Evolutionary conservation across 2,113 vertebrate species (phyloP).

Genomic region (Leptosomus discolor): DNA sequence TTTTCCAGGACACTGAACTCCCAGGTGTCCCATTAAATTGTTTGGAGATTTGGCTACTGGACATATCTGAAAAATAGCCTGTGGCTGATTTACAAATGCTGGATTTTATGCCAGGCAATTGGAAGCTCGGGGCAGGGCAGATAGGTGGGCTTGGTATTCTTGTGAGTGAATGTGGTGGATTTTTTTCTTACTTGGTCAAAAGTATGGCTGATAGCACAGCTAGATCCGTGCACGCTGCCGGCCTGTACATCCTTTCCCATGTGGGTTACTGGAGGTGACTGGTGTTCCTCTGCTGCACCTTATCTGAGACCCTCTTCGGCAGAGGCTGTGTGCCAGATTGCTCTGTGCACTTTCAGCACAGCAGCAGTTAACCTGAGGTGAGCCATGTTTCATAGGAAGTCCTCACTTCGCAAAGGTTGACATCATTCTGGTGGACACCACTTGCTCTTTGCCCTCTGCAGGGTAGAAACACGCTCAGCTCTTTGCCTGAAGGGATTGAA

Average conservation of each 20-base stretch:
- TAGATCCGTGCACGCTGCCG: background rate
- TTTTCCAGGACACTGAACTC: background rate
- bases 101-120: background rate
- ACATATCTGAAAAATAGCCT: background rate
- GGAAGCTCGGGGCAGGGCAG: background rate
- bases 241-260: background rate
- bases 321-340: background rate
- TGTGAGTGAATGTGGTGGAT: background rate
- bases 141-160: too few species aligned
- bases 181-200: background rate
- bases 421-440: background rate
- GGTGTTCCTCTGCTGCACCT: background rate
- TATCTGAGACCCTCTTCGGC: background rate
- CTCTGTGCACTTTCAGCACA: background rate
- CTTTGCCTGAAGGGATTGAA: background rate
- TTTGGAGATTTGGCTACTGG: background rate
- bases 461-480: background rate
- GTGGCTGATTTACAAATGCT: background rate
- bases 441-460: background rate
- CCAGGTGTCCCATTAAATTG: background rate
- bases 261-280: background rate
- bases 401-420: background rate
- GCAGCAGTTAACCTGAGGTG: background rate
- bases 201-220: background rate
- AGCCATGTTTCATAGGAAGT: accelerated